These are phyloP conservation scores for Cyaniris semiargus DNA, from an alignment of 2,888 invertebrate species.

Conservation along the genomic window DNA sequence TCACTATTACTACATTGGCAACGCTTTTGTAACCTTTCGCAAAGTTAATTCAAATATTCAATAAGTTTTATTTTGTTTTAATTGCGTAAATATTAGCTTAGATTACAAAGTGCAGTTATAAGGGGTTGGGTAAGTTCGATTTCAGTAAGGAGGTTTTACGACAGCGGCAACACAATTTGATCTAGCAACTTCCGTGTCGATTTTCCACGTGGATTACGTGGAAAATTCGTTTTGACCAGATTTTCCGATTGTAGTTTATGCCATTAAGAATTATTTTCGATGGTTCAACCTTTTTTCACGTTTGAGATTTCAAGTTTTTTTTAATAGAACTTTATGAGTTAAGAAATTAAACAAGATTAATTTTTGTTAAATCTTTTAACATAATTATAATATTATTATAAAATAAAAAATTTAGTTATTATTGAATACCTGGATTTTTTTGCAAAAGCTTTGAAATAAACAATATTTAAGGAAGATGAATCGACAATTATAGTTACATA, in stretches of 20 bases:
- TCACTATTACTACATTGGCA: background rate
- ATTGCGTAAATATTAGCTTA: conserved; percentile 26
- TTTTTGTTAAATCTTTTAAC: too few species aligned
- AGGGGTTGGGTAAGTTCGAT: conserved; percentile 11
- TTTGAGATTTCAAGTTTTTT: too few species aligned
- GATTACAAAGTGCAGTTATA: conserved; percentile 17
- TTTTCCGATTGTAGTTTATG: background rate
- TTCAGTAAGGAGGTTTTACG: conserved; percentile 11
- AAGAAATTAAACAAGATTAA: too few species aligned
- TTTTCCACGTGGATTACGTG: background rate
- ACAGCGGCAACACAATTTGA: background rate
- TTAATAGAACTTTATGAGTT: too few species aligned
- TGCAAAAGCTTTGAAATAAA: background rate
- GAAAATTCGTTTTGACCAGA: background rate
- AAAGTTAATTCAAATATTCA: conserved; percentile 25
- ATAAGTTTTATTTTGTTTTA: conserved; percentile 29
- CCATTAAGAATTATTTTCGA: background rate
- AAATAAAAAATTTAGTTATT: too few species aligned
- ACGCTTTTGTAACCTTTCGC: conserved; percentile 24
- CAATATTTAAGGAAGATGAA: background rate
- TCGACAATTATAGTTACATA: background rate
- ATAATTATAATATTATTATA: too few species aligned
- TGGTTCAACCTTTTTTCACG: background rate
- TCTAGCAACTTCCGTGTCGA: background rate
- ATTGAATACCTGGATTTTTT: background rate